Conservation (phyloP, 2,113 vertebrate genomes). For the Equus quagga region DNA sequence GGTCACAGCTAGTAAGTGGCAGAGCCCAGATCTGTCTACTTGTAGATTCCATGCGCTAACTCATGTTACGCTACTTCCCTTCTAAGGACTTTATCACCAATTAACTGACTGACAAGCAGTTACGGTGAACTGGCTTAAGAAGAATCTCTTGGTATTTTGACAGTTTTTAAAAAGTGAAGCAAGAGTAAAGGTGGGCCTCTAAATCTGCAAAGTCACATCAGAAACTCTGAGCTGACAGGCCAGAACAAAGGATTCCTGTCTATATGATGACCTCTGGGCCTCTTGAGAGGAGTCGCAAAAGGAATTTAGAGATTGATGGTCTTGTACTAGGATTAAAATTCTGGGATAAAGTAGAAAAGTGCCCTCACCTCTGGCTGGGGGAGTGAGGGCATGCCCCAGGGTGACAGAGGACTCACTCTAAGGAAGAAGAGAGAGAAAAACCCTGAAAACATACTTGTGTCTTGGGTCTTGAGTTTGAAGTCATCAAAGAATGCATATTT, state of each 20-base stretch:
- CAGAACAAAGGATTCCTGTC: background rate
- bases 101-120: background rate
- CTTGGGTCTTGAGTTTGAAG: slow-evolving; percentile 3
- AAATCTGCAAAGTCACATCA: background rate
- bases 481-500: slow-evolving; percentile 14
- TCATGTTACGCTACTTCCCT: background rate
- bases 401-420: background rate
- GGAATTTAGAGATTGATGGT: background rate
- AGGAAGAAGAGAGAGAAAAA: background rate
- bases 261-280: background rate
- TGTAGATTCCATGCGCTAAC: background rate
- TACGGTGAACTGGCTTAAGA: background rate
- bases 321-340: background rate
- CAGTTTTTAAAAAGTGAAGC: background rate
- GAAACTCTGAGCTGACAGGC: background rate
- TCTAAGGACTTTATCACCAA: background rate
- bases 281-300: slow-evolving; percentile 35
- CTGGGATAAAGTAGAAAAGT: background rate
- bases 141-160: background rate
- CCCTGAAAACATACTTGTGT: background rate
- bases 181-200: background rate
- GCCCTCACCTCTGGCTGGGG: background rate
- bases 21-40: background rate
- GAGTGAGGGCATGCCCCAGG: background rate
- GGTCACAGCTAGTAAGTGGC: background rate